phyloP scores from a whole-genome alignment of 2,113 vertebrate genomes.

The Burhinus bistriatus region DNA sequence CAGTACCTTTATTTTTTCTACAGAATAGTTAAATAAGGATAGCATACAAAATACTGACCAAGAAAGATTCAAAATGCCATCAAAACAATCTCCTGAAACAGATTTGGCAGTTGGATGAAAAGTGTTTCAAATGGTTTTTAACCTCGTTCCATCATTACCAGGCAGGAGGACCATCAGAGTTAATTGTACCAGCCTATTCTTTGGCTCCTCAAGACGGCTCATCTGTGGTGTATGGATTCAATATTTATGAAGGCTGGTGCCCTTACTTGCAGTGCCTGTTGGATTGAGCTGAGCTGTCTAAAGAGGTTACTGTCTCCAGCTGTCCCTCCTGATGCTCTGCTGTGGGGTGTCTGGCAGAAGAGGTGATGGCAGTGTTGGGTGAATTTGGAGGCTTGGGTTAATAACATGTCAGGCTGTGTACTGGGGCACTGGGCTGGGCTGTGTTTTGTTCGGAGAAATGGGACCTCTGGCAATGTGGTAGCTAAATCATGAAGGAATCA shows the following conservation, averaged over 20 bases:
- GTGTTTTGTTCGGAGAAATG: neutral
- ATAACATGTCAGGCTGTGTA: too few species aligned
- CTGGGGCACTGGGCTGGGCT: neutral
- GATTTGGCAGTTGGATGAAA: neutral
- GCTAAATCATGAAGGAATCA: neutral
- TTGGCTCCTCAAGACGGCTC: neutral
- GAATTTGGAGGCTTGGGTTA: neutral
- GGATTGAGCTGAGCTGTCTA: neutral
- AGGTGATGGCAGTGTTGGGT: neutral
- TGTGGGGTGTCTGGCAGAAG: neutral
- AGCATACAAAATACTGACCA: neutral
- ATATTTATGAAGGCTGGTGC: neutral
- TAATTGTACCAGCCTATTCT: neutral
- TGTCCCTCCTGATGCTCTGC: neutral
- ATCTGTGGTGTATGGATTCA: rapidly evolving
- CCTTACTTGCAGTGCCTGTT: neutral
- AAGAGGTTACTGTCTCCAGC: neutral
- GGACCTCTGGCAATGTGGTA: neutral
- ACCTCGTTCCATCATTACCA: neutral
- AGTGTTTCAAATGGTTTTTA: neutral
- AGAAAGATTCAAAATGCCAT: neutral
- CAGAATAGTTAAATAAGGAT: neutral
- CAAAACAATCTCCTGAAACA: neutral
- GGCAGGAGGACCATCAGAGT: neutral
- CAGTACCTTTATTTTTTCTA: neutral